Evolutionary conservation across 2,888 invertebrate species (phyloP).

Genomic region (Ophion ventricosus): DNA sequence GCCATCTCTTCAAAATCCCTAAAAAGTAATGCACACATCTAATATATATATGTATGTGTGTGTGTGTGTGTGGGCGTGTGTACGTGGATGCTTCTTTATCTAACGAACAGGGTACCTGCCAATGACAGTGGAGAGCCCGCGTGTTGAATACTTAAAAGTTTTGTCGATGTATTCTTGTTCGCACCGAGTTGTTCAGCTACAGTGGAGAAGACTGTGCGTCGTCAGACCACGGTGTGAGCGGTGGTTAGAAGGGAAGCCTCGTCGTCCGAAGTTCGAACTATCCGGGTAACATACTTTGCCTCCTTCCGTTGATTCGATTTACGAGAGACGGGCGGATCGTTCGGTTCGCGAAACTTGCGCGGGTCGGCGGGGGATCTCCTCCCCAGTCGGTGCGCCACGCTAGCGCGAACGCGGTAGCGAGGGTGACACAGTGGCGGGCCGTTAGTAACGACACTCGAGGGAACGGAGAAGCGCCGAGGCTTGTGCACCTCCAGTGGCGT

Average conservation of each 20-base stretch:
- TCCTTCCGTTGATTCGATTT: constrained; percentile 77
- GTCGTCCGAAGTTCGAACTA: constrained; percentile 61
- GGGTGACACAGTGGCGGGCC: constrained; percentile 66
- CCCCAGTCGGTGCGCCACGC: constrained; percentile 38
- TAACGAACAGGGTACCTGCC: not conserved
- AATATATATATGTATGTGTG: too few species aligned
- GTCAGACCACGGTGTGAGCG: constrained; percentile 4
- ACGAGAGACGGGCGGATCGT: constrained; percentile 65
- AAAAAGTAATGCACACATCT: too few species aligned
- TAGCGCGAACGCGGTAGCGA: constrained; percentile 39
- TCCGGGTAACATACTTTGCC: constrained; percentile 68
- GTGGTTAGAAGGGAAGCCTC: not conserved
- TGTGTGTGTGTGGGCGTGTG: too few species aligned
- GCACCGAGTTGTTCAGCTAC: constrained; percentile 15
- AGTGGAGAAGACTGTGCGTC: not conserved
- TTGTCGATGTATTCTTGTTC: constrained; percentile 44
- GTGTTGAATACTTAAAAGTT: constrained; percentile 43
- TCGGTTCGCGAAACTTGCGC: constrained; percentile 35
- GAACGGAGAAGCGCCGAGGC: constrained; percentile 66
- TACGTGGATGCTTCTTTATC: too few species aligned
- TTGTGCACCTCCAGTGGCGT: constrained; percentile 52
- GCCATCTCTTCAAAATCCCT: too few species aligned
- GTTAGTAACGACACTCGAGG: constrained; percentile 78
- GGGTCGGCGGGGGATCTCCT: constrained; percentile 28
- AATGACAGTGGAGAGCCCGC: not conserved